Evolutionary conservation across 2,888 invertebrate species (phyloP).

Genomic region (Eilema caniola): DNA sequence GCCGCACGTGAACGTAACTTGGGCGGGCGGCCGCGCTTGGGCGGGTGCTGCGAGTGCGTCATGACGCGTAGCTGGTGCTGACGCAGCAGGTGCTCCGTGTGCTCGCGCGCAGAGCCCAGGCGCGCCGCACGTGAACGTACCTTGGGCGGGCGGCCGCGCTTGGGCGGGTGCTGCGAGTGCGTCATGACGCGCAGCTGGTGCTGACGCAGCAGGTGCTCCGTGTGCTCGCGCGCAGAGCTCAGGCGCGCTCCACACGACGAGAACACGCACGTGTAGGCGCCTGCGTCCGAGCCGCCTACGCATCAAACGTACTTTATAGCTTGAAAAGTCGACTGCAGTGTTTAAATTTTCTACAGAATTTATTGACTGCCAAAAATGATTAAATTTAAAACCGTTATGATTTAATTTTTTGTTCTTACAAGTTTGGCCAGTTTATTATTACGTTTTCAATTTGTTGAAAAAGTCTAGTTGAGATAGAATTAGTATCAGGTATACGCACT

Average conservation of each 20-base stretch:
- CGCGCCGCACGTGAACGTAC: constrained; percentile 34
- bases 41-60: constrained; percentile 52
- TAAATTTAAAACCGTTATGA: too few species aligned
- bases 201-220: constrained; percentile 79
- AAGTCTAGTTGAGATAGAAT: background rate
- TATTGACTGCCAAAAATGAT: too few species aligned
- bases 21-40: constrained; percentile 52
- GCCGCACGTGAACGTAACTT: constrained; percentile 55
- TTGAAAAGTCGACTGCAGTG: background rate
- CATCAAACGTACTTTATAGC: background rate
- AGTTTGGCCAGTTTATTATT: too few species aligned
- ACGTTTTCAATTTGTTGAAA: too few species aligned
- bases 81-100: constrained; percentile 81
- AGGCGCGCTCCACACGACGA: constrained; percentile 74
- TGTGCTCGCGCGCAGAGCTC: constrained; percentile 75
- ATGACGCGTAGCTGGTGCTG: constrained; percentile 80
- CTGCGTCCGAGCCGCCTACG: constrained; percentile 15
- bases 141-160: constrained; percentile 55
- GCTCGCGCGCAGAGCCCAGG: too few species aligned
- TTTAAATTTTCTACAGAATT: background rate
- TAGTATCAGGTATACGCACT: constrained; percentile 20
- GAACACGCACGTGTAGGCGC: constrained; percentile 75
- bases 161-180: constrained; percentile 49
- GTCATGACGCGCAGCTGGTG: constrained; percentile 80
- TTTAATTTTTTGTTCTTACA: too few species aligned